phyloP scores from a whole-genome alignment of 92 coral and sea anemone species.

The Phymanthus crucifer region DNA sequence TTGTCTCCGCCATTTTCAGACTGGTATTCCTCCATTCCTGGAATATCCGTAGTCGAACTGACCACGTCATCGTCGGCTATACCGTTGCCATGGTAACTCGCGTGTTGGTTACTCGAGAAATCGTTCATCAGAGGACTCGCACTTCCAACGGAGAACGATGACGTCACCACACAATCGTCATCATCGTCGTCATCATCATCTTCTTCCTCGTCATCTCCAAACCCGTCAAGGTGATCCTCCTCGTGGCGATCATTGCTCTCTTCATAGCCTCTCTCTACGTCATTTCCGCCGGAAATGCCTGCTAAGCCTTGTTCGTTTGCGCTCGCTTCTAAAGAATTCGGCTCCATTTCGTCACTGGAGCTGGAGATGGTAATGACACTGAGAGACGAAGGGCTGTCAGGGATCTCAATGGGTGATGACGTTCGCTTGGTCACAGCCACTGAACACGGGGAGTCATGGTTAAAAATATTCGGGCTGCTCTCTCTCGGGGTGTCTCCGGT shows the following conservation, averaged over 20 bases:
- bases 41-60: conserved; percentile 65
- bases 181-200: conserved; percentile 66
- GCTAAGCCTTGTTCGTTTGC: conserved; percentile 43
- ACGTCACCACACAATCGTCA: conserved; percentile 85
- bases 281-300: conserved; percentile 28
- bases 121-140: conserved; percentile 71
- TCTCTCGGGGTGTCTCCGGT: conserved; percentile 62
- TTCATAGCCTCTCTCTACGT: conserved; percentile 47
- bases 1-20: conserved; percentile 35
- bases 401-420: conserved; percentile 96
- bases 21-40: conserved; percentile 42
- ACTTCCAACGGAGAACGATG: conserved; percentile 82
- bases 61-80: conserved; percentile 61
- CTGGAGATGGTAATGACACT: conserved; percentile 96
- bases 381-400: conserved; percentile 94
- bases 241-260: conserved; percentile 33
- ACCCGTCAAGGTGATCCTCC: conserved; percentile 62
- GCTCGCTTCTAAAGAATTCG: conserved; percentile 70
- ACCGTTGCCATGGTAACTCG: conserved; percentile 41
- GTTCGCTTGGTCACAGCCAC: conserved; percentile 53
- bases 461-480: conserved; percentile 57
- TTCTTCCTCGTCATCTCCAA: conserved; percentile 81
- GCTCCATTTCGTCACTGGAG: conserved; percentile 96
- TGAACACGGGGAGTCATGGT: conserved; percentile 47
- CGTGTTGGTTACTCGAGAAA: conserved; percentile 42